These are phyloP conservation scores for Neoaliturus tenellus DNA, from an alignment of 2,888 invertebrate genomes.

Conservation along the genomic window DNA sequence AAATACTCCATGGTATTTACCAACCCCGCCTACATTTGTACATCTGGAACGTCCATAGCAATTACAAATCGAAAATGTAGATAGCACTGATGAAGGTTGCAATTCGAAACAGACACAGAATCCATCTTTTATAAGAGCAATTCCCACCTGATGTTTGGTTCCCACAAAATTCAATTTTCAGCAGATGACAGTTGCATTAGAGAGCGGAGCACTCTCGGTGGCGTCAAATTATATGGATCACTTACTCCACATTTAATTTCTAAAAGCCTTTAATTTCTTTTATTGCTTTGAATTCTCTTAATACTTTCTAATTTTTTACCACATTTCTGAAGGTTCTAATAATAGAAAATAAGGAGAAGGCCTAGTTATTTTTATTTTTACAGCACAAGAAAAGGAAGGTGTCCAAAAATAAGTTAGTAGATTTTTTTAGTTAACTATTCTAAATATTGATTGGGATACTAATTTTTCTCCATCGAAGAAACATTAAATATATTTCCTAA, in stretches of 20 bases:
- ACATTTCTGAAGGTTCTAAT: background rate
- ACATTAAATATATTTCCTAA: too few species aligned
- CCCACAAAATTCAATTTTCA: constrained; percentile 17
- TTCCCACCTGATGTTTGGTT: background rate
- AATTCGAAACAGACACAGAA: background rate
- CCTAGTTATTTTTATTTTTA: too few species aligned
- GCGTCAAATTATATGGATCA: background rate
- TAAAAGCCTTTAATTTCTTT: background rate
- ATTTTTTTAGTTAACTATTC: too few species aligned
- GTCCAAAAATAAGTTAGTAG: too few species aligned
- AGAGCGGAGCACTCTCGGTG: background rate
- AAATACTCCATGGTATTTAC: too few species aligned
- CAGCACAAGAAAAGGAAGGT: too few species aligned
- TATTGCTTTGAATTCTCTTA: background rate
- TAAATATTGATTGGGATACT: too few species aligned
- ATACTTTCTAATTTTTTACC: background rate
- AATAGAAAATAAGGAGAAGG: background rate
- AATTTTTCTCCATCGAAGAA: too few species aligned
- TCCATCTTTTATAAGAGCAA: background rate
- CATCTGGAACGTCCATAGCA: too few species aligned
- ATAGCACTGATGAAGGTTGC: too few species aligned
- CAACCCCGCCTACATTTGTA: too few species aligned
- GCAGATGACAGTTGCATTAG: constrained; percentile 16
- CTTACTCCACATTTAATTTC: background rate
- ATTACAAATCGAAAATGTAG: too few species aligned